phyloP scores from a whole-genome alignment of 2,113 vertebrate genomes.

The Myiozetetes cayanensis region DNA sequence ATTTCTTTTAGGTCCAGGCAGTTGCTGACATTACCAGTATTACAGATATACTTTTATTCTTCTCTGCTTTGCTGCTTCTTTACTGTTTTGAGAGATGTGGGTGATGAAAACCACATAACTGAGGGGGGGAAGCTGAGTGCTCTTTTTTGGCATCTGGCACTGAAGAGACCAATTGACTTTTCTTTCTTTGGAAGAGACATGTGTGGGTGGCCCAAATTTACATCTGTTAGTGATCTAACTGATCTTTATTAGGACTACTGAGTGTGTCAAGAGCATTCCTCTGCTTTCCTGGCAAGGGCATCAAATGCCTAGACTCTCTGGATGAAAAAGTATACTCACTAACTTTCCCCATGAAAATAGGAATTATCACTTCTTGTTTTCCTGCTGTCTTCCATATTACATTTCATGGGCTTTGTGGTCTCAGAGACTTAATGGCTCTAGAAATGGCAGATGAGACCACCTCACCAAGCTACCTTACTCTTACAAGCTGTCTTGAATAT shows the following conservation, averaged over 20 bases:
- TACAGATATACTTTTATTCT: not conserved
- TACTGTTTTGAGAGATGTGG: not conserved
- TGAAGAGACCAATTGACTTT: not conserved
- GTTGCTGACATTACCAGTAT: not conserved
- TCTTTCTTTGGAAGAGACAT: not conserved
- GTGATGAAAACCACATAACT: not conserved
- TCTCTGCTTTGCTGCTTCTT: not conserved
- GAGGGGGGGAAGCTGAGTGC: accelerated
- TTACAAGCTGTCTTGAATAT: not conserved
- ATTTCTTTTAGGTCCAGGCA: not conserved
- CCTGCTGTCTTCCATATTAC: not conserved
- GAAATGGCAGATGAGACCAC: not conserved
- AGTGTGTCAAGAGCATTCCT: not conserved
- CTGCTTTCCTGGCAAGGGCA: not conserved
- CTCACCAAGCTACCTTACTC: not conserved
- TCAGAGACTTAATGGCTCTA: not conserved
- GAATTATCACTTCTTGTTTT: not conserved
- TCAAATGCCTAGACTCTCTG: not conserved
- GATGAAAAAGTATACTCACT: not conserved
- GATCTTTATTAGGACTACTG: not conserved
- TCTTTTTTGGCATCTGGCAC: not conserved
- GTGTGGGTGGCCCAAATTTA: not conserved
- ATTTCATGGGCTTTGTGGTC: not conserved
- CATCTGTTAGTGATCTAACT: not conserved
- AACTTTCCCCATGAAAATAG: not conserved